phyloP scores from a whole-genome alignment of 2,797 vertebrate species.

The Neopelma chrysocephalum region DNA sequence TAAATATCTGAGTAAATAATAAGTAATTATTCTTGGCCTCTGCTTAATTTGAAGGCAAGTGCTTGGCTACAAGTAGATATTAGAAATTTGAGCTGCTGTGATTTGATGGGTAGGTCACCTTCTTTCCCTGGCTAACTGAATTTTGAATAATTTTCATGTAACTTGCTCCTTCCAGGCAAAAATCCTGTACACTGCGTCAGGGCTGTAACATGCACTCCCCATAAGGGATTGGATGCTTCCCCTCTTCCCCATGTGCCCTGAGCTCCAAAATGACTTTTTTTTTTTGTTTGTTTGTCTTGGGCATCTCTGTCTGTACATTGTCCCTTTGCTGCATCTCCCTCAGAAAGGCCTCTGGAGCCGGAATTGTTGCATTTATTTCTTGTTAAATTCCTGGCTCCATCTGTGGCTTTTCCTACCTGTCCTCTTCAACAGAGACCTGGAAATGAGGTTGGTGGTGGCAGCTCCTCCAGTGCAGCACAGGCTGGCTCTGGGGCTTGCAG shows the following conservation, averaged over 20 bases:
- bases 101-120: slow-evolving; percentile 33
- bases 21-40: slow-evolving; percentile 24
- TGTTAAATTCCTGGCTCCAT: not conserved
- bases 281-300: not conserved
- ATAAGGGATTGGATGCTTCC: not conserved
- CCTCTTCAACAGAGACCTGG: not conserved
- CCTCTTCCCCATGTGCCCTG: not conserved
- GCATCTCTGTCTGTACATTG: not conserved
- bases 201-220: not conserved
- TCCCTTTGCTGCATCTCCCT: not conserved
- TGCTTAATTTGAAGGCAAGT: slow-evolving; percentile 3
- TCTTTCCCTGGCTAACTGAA: not conserved
- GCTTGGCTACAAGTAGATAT: slow-evolving; percentile 14
- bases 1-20: slow-evolving; percentile 24
- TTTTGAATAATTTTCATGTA: not conserved
- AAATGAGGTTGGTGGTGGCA: not conserved
- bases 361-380: not conserved
- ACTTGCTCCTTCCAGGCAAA: not conserved
- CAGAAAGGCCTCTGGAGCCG: not conserved
- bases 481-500: not conserved
- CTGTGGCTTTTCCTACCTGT: not conserved
- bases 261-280: not conserved
- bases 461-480: not conserved
- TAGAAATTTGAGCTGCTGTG: slow-evolving; percentile 58
- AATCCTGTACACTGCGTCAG: not conserved